Conservation (phyloP, 2,113 vertebrate genomes). For the Calidris pugnax region DNA sequence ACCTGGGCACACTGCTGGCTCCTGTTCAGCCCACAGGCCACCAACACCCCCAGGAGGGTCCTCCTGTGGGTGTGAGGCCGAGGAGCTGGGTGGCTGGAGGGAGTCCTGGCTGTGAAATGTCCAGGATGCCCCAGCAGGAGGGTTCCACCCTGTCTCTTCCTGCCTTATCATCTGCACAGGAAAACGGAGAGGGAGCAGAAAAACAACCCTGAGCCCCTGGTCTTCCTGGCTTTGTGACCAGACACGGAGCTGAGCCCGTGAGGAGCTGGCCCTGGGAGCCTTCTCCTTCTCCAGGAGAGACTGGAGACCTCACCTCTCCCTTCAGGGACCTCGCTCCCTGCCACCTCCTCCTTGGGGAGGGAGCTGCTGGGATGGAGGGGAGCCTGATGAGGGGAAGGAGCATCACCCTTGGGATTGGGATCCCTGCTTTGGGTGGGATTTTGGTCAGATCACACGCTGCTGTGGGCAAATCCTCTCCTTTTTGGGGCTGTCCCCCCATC, state of each 20-base stretch:
- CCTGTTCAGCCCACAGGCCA: no score
- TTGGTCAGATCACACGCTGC: not conserved
- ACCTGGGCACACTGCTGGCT: no score
- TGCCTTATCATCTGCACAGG: not conserved
- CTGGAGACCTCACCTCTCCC: not conserved
- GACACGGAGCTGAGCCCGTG: not conserved
- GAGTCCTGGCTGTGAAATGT: not conserved
- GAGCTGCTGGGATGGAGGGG: not conserved
- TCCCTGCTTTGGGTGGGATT: not conserved
- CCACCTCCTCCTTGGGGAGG: not conserved
- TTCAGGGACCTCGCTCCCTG: not conserved
- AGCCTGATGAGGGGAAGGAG: not conserved
- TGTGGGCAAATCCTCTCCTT: not conserved
- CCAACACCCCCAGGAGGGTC: no score
- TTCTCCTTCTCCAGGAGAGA: fast-evolving
- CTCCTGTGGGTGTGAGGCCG: not conserved
- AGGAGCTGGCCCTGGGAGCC: not conserved
- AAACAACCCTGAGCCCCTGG: not conserved
- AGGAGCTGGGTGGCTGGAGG: not conserved
- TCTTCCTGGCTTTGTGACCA: slow-evolving; percentile 15
- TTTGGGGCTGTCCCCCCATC: not conserved
- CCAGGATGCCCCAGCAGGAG: not conserved
- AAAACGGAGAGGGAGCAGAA: not conserved
- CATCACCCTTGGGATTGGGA: fast-evolving
- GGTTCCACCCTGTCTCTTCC: not conserved